phyloP scores from a whole-genome alignment of 1,140 invertebrate genomes.

The Orchesella cincta region DNA sequence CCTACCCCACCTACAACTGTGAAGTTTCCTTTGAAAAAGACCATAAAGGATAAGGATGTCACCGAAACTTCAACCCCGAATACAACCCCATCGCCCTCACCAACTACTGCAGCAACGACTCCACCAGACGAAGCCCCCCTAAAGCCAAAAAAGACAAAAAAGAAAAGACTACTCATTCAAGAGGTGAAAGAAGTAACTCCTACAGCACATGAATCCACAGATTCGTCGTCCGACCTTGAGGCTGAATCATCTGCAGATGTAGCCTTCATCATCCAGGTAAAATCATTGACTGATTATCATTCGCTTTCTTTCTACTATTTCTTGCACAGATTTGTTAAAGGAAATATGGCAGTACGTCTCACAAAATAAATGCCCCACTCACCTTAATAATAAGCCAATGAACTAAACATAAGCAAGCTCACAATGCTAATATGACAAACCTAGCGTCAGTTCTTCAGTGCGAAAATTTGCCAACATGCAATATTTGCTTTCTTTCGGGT shows the following conservation, averaged over 20 bases:
- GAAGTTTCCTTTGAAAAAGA: not conserved
- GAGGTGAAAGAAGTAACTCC: constrained; percentile 48
- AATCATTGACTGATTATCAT: no score
- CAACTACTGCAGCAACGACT: constrained; percentile 17
- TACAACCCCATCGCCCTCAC: not conserved
- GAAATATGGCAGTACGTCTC: no score
- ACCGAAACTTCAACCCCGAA: not conserved
- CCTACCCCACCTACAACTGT: not conserved
- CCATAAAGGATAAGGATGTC: not conserved
- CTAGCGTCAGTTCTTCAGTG: no score
- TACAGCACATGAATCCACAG: constrained; percentile 14
- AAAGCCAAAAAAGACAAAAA: constrained; percentile 47
- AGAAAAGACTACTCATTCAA: constrained; percentile 50
- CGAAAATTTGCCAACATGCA: no score
- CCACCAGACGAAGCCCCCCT: constrained; percentile 17
- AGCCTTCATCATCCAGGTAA: constrained; percentile 64
- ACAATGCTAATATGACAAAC: no score
- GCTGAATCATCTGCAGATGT: constrained; percentile 59
- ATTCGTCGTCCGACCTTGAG: not conserved
- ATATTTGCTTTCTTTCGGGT: no score
- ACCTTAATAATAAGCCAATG: no score
- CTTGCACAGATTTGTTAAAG: no score
- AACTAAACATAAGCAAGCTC: no score
- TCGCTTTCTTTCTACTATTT: no score
- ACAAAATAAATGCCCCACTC: no score